phyloP scores from a whole-genome alignment of 2,113 vertebrate species.

The Arenaria interpres region DNA sequence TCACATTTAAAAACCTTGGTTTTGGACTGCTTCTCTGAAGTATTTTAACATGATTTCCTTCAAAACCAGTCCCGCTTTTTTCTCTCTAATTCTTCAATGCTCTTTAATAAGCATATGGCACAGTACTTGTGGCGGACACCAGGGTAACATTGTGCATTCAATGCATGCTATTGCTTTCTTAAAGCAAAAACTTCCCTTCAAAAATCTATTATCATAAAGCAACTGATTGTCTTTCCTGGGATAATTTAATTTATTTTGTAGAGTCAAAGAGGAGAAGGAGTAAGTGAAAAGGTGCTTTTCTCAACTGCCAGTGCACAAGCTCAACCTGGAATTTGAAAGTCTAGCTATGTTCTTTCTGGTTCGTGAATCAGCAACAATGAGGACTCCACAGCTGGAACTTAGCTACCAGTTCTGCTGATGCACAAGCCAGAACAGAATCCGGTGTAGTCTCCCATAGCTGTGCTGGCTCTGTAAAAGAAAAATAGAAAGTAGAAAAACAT shows the following conservation, averaged over 20 bases:
- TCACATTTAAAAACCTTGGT: background rate
- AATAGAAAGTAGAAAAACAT: background rate
- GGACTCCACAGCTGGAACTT: background rate
- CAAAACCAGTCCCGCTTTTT: background rate
- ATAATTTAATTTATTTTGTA: conserved; percentile 51
- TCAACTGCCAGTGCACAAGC: background rate
- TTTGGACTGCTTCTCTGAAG: conserved; percentile 17
- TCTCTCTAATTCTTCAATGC: background rate
- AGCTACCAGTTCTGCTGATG: background rate
- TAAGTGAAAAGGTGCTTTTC: background rate
- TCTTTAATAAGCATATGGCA: background rate
- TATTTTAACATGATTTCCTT: background rate
- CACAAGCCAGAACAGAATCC: background rate
- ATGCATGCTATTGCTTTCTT: background rate
- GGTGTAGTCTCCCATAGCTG: background rate
- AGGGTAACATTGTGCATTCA: background rate
- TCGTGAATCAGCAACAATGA: background rate
- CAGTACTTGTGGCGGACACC: background rate
- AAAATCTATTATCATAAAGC: background rate
- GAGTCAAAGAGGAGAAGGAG: background rate
- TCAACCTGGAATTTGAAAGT: conserved; percentile 3
- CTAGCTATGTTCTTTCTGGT: background rate
- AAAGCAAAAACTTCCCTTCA: conserved; percentile 22
- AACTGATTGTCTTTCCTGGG: conserved; percentile 41
- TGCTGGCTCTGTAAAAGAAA: background rate